Conservation (phyloP, 2,888 invertebrate species). For the Netelia inedita region DNA sequence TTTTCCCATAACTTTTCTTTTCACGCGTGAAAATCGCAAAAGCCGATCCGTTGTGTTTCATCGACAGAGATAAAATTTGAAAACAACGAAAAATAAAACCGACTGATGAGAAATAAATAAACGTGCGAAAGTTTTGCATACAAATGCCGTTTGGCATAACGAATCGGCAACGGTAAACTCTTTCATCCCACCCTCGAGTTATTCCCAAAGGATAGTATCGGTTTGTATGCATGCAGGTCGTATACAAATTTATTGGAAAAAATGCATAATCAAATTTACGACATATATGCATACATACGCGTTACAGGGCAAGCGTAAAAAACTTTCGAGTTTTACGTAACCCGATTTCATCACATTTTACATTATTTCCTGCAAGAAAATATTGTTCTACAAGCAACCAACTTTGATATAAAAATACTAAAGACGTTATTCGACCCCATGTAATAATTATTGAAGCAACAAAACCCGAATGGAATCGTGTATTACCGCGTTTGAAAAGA, state of each 20-base stretch:
- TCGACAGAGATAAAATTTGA: too few relatives aligned
- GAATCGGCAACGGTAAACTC: neutral
- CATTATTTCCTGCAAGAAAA: neutral
- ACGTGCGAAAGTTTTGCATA: neutral
- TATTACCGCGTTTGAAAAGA: too few relatives aligned
- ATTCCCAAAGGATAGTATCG: neutral
- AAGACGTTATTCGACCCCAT: too few relatives aligned
- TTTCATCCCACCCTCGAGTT: neutral
- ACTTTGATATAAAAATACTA: neutral
- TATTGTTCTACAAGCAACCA: neutral
- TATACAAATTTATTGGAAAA: slow-evolving; percentile 5
- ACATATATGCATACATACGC: neutral
- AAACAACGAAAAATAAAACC: neutral
- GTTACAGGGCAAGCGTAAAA: neutral
- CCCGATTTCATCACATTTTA: neutral
- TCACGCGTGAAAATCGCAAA: neutral
- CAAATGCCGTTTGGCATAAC: neutral
- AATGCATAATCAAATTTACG: neutral
- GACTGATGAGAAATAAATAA: neutral
- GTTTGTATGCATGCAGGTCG: neutral
- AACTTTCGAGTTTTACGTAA: neutral
- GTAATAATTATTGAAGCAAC: too few relatives aligned
- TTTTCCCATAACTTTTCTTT: neutral
- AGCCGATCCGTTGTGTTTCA: neutral
- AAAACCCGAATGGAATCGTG: too few relatives aligned